A percentile compares a stretch with the other conserved stretches of the same genome.
Conservation (phyloP, 2,113 vertebrate genomes). For the Mustela nigripes region DNA sequence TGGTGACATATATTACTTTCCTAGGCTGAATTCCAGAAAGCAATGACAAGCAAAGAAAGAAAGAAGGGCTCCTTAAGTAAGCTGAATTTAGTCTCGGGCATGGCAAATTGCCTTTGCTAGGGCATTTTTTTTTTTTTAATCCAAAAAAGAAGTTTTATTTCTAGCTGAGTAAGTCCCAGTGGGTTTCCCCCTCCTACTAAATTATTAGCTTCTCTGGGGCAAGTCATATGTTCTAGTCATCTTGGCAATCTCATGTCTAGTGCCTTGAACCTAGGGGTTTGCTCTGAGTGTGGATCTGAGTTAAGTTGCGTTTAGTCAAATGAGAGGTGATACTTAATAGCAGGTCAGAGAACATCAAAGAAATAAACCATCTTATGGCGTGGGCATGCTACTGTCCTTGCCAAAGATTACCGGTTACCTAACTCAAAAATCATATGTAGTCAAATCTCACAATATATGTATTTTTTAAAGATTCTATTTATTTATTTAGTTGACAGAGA, state of each 20-base stretch:
- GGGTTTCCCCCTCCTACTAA: neutral
- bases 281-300: neutral
- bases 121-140: constrained; percentile 32
- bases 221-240: neutral
- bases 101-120: constrained; percentile 52
- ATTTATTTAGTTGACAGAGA: too few relatives aligned
- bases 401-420: neutral
- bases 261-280: neutral
- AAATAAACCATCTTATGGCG: neutral
- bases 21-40: constrained; percentile 81
- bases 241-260: neutral
- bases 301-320: neutral
- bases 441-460: neutral
- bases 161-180: neutral
- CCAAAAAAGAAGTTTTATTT: constrained; percentile 62
- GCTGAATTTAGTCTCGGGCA: constrained; percentile 26
- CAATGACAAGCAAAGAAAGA: constrained; percentile 73
- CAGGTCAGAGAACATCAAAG: neutral
- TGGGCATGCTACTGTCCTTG: neutral
- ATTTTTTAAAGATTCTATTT: too few relatives aligned
- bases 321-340: neutral
- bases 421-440: neutral
- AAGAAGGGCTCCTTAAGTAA: neutral
- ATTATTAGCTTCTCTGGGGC: neutral
- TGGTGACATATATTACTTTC: constrained; percentile 82